Conservation (phyloP, 2,797 vertebrate species). For the Sebastes vulpes region DNA sequence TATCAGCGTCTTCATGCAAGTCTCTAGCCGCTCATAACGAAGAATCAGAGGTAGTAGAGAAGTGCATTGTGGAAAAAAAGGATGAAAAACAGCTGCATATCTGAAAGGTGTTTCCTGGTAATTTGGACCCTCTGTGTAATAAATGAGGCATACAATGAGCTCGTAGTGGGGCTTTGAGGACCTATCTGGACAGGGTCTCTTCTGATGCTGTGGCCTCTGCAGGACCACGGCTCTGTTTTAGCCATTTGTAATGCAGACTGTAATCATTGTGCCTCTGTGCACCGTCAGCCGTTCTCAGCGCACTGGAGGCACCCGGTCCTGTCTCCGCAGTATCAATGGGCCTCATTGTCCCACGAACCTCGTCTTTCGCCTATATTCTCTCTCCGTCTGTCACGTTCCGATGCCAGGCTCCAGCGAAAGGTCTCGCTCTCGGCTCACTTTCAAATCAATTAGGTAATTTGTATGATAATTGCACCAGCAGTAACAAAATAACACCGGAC, state of each 20-base stretch:
- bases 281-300: constrained; percentile 64
- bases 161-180: neutral
- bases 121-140: neutral
- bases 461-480: neutral
- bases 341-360: constrained; percentile 77
- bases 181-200: constrained; percentile 18
- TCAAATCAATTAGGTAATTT: constrained; percentile 13
- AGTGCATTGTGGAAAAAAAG: neutral
- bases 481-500: neutral
- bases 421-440: constrained; percentile 10
- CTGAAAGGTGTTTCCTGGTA: neutral
- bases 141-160: neutral
- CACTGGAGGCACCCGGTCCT: constrained; percentile 76
- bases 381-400: constrained; percentile 53
- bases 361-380: constrained; percentile 56
- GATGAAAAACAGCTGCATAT: neutral
- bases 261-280: constrained; percentile 78
- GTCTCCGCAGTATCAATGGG: constrained; percentile 82
- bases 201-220: constrained; percentile 39
- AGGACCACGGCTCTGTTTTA: constrained; percentile 67
- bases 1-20: neutral
- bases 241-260: constrained; percentile 77
- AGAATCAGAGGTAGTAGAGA: neutral
- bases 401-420: constrained; percentile 44
- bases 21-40: neutral